These are phyloP conservation scores for Desoria tigrina DNA, from an alignment of 2,888 invertebrate species.

Conservation along the genomic window DNA sequence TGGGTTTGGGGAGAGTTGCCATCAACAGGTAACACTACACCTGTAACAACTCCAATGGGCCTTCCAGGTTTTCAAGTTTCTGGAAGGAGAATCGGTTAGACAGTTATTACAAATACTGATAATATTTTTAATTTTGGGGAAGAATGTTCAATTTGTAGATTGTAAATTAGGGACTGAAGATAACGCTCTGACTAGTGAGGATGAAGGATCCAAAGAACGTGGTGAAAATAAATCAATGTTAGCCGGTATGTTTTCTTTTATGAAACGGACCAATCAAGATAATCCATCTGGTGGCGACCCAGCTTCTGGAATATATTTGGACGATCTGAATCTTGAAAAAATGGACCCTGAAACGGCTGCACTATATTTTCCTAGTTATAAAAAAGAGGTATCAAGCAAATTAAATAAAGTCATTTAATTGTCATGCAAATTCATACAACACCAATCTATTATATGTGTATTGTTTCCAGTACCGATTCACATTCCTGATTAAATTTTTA, in stretches of 20 bases:
- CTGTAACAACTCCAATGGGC: conserved; percentile 43
- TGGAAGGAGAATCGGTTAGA: conserved; percentile 6
- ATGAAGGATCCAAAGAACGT: conserved; percentile 56
- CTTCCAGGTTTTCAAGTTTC: conserved; percentile 2
- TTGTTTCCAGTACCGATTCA: conserved; percentile 12
- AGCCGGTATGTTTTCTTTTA: conserved; percentile 89
- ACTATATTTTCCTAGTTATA: conserved; percentile 71
- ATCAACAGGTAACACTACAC: conserved; percentile 51
- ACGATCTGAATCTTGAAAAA: conserved; percentile 83
- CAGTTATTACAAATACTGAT: conserved; percentile 26
- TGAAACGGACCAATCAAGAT: conserved; percentile 67
- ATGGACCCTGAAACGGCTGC: conserved; percentile 90
- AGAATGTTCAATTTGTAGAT: too few species aligned
- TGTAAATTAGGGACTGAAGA: conserved; percentile 15
- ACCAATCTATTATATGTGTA: conserved; percentile 32
- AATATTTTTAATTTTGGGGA: neutral
- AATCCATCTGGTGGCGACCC: conserved; percentile 55
- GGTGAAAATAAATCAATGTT: conserved; percentile 67
- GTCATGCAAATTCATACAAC: neutral
- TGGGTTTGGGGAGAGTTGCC: conserved; percentile 54
- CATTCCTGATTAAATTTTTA: conserved; percentile 14
- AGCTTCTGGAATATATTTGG: conserved; percentile 80
- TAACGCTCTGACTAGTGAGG: conserved; percentile 56
- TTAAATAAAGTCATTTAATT: conserved; percentile 19
- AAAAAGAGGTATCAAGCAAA: conserved; percentile 40